These are phyloP conservation scores for Falco naumanni DNA, from an alignment of 2,797 vertebrate species.

Conservation along the genomic window DNA sequence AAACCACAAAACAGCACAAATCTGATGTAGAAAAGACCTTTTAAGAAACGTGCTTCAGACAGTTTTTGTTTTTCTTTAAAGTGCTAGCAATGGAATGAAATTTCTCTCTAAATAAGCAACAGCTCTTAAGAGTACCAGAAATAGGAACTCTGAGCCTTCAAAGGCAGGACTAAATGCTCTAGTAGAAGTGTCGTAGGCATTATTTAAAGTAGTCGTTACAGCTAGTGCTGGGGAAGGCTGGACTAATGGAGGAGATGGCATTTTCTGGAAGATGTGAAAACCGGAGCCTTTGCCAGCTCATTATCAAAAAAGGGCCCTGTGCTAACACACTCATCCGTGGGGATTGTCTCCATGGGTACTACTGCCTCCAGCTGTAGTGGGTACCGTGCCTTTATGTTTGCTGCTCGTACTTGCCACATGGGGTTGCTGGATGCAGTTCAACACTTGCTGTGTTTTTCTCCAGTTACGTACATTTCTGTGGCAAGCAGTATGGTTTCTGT, in stretches of 20 bases:
- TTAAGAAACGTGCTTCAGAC: background rate
- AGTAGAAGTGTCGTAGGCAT: background rate
- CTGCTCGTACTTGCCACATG: background rate
- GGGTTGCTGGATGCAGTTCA: background rate
- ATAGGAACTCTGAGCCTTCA: background rate
- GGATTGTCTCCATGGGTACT: background rate
- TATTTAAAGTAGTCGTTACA: background rate
- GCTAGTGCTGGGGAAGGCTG: background rate
- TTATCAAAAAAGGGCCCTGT: background rate
- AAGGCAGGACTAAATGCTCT: background rate
- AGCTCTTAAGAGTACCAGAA: background rate
- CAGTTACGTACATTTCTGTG: background rate
- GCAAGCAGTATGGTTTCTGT: background rate
- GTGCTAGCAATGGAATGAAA: background rate
- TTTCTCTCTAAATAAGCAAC: background rate
- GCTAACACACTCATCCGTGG: background rate
- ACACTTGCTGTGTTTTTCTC: background rate
- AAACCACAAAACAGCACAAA: background rate
- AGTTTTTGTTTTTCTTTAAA: background rate
- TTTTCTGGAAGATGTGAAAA: slow-evolving; percentile 4
- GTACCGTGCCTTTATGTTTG: background rate
- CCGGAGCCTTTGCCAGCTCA: background rate
- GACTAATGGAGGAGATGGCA: background rate
- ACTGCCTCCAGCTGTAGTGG: background rate
- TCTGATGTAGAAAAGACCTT: background rate